Evolutionary conservation across 2,888 invertebrate species (phyloP), one percentile per base, ranked within the genome.

Genomic region (Hirtodrosophila histrioides): DNA sequence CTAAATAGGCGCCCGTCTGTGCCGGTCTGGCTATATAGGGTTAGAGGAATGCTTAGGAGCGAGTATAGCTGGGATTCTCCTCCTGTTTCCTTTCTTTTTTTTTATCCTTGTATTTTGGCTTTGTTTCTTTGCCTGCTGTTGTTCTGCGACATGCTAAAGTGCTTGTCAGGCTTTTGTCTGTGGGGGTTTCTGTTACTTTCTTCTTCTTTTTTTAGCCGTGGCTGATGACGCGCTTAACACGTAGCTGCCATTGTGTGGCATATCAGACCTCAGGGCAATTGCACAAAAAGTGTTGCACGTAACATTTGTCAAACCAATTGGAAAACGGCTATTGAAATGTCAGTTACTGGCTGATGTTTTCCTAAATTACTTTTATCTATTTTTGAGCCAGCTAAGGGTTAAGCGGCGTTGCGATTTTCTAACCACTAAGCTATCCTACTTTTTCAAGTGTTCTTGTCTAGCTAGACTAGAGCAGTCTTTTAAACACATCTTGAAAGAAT

Each of bases 221-320:
- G 48, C 78, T 84, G 85, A 84, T 86, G 85, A 80, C 72, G 82
- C 86, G 88, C 82, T 87, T 83, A 83, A 83, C 82, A 87, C 82
- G 88, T 83, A 85, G 73, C 79, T 74, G 69, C 74, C 83, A 82
- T 87, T 85, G 83, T 85, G 79, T 70, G 83, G 64, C 76, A 69
- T 57, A 78, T 70, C 87, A 63, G 86, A 87, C 76, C 88, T 62
- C 62, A 50, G 49, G 86, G 69, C 79, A 62, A 57, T 74, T 56
- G 55, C 50, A 27, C 40, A 45, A 35, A 53, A 40, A n/a, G 73
- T 62, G 62, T 55, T 56, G 61, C 63, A 65, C 56, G 43, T 64
- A 46, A 53, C 58, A 61, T 36, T 62, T 58, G 64, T 41, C 58
- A 60, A 60, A 57, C 70, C 87, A 84, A 81, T 84, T 81, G 81